Evolutionary conservation across 2,797 vertebrate species (phyloP).

Genomic region (Microtus agrestis): DNA sequence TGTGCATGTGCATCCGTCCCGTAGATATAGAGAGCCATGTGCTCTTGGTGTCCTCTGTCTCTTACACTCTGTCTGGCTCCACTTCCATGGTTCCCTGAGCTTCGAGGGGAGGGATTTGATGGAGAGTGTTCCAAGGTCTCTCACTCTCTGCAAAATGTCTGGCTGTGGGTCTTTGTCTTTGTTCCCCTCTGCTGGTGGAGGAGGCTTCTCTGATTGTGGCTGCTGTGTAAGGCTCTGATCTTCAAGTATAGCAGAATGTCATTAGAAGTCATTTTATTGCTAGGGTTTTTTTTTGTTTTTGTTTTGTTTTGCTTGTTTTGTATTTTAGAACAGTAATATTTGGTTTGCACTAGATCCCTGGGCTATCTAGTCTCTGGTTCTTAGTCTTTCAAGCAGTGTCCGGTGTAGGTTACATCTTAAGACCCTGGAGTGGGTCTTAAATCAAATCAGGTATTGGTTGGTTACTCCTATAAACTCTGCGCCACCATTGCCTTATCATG

Average conservation of each 20-base stretch:
- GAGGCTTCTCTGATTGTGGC: background rate
- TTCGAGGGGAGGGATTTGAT: background rate
- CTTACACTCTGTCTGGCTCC: background rate
- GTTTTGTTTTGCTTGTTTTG: background rate
- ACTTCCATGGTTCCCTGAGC: background rate
- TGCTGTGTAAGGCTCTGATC: background rate
- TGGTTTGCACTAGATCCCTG: background rate
- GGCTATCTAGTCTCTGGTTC: too few species aligned
- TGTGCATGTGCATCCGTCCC: background rate
- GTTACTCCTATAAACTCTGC: too few species aligned
- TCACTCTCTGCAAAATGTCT: background rate
- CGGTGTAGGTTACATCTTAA: background rate
- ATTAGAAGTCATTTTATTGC: background rate
- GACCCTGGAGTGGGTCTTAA: background rate
- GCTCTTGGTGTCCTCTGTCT: background rate
- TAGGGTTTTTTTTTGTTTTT: background rate
- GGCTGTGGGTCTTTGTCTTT: background rate
- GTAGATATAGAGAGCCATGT: background rate
- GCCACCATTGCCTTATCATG: background rate
- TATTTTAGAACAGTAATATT: background rate
- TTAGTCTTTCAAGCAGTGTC: background rate
- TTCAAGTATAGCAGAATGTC: background rate
- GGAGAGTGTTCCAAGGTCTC: background rate
- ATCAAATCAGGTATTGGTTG: background rate
- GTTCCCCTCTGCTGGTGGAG: background rate